Base-by-base conservation (phyloP, 2,797 vertebrate genomes). In the Morelia viridis region DNA sequence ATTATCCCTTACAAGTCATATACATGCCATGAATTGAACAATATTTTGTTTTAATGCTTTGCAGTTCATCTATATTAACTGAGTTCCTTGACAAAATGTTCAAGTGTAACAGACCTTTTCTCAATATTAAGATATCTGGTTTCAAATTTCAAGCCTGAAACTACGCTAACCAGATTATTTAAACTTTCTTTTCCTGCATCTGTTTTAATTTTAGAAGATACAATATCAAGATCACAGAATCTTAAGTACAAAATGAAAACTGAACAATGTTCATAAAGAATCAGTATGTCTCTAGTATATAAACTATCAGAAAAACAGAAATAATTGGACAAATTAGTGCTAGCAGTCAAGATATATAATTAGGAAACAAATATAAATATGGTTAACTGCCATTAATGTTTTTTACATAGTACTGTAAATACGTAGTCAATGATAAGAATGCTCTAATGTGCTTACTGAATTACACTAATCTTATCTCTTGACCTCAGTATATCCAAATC, bases 401-500 rank as follows among this genome's bases (percentile, higher is more conserved):
- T 85, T 87, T 62, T 84, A 87, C 41, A 61, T 4, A 19, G 22
- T 22, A 12, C 7, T 65, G 17, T 7, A 26, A 88, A 26, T 41
- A 83, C 0, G 13, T 2, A 7, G 11, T 3, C 1, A 64, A 31
- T 3, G 84, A 6, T 17, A 53, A 84, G 10, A 26, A 50, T 0
- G 0, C 0, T 15, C 0, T 0, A 1, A 41, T 57, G 7, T 22
- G n/a, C 41, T 90, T 7, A 26, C 8, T 64, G 28, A 88, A 89
- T 22, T 0, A 76, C 4, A 0, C 85, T 2, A 61, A 80, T 50
- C 46, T 46, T 0, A 0, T 12, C 60, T 17, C 89, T 56, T 64
- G 65, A 94, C 92, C 92, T 61, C 41, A 5, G 87, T 46, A 68
- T 60, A 1, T 87, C 28, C 87, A 93, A 41, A 91, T 94, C 88